Percentiles rank a stretch among this genome's conserved stretches.
Conservation (phyloP, 2,113 vertebrate species). For the Dendrocopos noguchii region DNA sequence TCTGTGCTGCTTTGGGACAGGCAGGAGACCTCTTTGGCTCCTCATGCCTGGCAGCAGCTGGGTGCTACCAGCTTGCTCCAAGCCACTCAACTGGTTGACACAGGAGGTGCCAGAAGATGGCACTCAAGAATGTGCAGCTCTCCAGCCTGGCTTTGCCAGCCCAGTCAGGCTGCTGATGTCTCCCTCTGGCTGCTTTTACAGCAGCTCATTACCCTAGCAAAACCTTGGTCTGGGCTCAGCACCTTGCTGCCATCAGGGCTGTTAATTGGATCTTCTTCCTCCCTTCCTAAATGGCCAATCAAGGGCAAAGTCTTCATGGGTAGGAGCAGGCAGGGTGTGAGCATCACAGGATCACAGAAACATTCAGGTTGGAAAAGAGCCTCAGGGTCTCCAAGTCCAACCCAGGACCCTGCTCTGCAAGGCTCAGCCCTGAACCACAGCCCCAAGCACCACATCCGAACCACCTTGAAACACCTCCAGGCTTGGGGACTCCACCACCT, state of each 20-base stretch:
- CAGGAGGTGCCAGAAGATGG: conserved; percentile 58
- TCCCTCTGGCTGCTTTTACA: conserved; percentile 67
- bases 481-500: too few species aligned
- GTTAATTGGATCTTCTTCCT: background rate
- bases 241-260: background rate
- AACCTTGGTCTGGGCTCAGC: background rate
- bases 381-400: too few species aligned
- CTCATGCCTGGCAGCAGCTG: background rate
- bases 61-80: background rate
- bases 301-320: background rate
- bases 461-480: too few species aligned
- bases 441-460: too few species aligned
- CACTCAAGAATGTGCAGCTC: conserved; percentile 59
- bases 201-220: conserved; percentile 40
- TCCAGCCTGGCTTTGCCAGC: conserved; percentile 7
- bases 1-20: background rate
- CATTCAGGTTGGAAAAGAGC: too few species aligned
- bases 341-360: too few species aligned
- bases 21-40: background rate
- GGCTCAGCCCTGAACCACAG: too few species aligned
- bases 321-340: fast-evolving
- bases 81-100: background rate
- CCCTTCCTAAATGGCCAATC: background rate
- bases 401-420: too few species aligned
- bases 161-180: conserved; percentile 10